Base-by-base conservation (phyloP, 2,888 invertebrate genomes). In the Hermaeophaga mercurialis region DNA sequence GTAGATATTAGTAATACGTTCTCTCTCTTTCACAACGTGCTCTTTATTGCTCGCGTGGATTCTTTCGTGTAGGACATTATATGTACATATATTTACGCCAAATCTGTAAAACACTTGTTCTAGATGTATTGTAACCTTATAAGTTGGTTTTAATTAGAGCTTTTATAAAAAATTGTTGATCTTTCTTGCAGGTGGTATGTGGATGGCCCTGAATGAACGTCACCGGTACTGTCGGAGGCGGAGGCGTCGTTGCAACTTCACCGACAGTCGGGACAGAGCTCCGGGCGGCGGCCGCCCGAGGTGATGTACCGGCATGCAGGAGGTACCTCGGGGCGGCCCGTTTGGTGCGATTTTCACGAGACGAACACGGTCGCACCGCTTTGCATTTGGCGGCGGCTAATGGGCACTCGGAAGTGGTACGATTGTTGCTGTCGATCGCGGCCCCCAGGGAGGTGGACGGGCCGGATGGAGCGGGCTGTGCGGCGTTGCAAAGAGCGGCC, bases 401-500 rank as follows among this genome's bases (percentile, higher is more conserved):
- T 39, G 78, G 78, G 28, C 76, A 76, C 62, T 69, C 63, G 34
- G 67, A 71, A 36, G 73, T 75, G 54, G 70, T 77, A 43, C 70
- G 77, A 43, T 64, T 76, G 59, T 70, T 78, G 61, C 69, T 78
- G 55, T 71, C 70, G 55, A 76, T 75, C 36, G 76, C 76, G 60
- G 76, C 78, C 59, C 75, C 79, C 76, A 80, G 78, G 73, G 77
- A 64, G 50, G 73, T 82, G 77, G 84, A 83, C 79, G 75, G 72
- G 26, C 72, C 76, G 12, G 78, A 78, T 58, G 75, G 77, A 66
- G 82, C 86, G 70, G 88, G 91, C 63, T 85, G 88, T 80, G 87
- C 89, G 73, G 84, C 91, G 70, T 73, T 89, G 66, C 91, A 91
- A 75, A 83, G 88, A 71, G 91, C 92, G 63, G 87, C 91, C 66